These are phyloP conservation scores for Gnathonemus echidnorhynchus DNA, from an alignment of 2,113 vertebrate genomes.

Conservation along the genomic window DNA sequence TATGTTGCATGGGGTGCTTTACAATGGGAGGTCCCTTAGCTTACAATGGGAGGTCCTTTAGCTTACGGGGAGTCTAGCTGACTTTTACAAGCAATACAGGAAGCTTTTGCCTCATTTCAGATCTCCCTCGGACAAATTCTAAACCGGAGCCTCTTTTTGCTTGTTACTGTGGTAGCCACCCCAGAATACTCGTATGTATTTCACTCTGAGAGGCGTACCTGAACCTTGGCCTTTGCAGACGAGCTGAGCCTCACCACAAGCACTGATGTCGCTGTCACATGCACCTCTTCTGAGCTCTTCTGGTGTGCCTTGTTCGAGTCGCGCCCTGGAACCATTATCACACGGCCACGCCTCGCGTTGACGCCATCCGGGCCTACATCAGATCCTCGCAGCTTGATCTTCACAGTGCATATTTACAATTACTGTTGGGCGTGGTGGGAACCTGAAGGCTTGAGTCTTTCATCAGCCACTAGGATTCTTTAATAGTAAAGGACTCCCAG, in stretches of 20 bases:
- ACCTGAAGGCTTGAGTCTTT: constrained; percentile 34
- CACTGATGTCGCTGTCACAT: background rate
- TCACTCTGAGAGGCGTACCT: background rate
- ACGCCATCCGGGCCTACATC: constrained; percentile 39
- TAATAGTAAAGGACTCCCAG: constrained; percentile 37
- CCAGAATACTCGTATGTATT: background rate
- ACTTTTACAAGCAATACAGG: background rate
- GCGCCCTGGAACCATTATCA: background rate
- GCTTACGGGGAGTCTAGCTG: background rate
- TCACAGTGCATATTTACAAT: constrained; percentile 45
- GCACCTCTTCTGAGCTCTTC: background rate
- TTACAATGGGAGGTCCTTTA: background rate
- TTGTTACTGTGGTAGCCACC: background rate
- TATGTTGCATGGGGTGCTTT: background rate
- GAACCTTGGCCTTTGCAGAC: background rate
- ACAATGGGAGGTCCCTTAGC: background rate
- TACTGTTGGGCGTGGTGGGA: background rate
- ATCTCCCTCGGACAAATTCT: background rate
- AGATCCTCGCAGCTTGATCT: constrained; percentile 46
- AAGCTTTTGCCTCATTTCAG: background rate
- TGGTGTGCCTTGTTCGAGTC: background rate
- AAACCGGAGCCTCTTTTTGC: background rate
- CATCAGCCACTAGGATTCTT: constrained; percentile 41
- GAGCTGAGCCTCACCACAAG: background rate
- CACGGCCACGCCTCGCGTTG: constrained; percentile 29